phyloP scores from a whole-genome alignment of 2,888 invertebrate genomes.

The Prosapia bicincta region DNA sequence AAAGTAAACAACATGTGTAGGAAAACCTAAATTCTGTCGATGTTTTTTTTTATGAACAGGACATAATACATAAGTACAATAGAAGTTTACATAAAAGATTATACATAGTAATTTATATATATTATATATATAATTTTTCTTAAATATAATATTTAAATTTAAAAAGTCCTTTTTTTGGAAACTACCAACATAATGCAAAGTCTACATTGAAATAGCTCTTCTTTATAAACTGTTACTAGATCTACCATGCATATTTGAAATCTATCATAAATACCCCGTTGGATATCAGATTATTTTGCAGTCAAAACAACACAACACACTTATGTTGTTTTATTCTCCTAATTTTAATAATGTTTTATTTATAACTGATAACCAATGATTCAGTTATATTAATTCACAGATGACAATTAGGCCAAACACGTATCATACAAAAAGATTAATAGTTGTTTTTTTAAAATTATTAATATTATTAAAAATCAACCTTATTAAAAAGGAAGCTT shows the following conservation, averaged over 20 bases:
- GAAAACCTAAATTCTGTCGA: constrained; percentile 12
- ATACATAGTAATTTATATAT: constrained; percentile 15
- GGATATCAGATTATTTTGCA: not conserved
- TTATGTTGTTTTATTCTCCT: not conserved
- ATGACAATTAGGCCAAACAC: constrained; percentile 33
- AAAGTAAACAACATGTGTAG: constrained; percentile 3
- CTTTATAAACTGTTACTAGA: constrained; percentile 12
- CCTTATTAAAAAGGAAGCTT: not conserved
- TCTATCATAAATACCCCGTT: not conserved
- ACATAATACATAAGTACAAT: constrained; percentile 28
- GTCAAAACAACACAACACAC: not conserved
- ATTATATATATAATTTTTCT: constrained; percentile 21
- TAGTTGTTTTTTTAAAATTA: not conserved
- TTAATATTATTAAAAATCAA: constrained; percentile 7
- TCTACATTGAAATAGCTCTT: constrained; percentile 20
- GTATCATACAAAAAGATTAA: constrained; percentile 14
- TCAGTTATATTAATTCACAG: constrained; percentile 21
- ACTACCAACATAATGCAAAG: constrained; percentile 22
- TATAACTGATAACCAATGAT: not conserved
- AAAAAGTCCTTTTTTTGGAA: constrained; percentile 23
- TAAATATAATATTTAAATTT: constrained; percentile 25
- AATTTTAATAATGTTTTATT: not conserved
- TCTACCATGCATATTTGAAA: constrained; percentile 7
- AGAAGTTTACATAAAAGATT: constrained; percentile 26
- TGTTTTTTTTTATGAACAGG: constrained; percentile 11